Evolutionary conservation across 2,888 invertebrate genomes (phyloP).

Genomic region (Lycophotia porphyrea): DNA sequence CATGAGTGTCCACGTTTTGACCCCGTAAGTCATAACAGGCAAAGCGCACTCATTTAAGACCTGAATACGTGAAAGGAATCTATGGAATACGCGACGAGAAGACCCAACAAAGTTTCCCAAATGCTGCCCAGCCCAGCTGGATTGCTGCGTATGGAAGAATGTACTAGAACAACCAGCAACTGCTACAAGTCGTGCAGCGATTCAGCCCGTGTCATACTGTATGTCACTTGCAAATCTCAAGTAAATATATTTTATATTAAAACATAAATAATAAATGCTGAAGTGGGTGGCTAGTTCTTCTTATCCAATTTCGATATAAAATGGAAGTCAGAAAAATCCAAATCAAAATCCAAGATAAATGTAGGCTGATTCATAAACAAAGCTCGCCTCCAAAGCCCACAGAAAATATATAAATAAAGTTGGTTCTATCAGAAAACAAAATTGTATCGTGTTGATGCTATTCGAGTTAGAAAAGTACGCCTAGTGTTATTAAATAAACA

Average conservation of each 20-base stretch:
- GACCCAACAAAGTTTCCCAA: background rate
- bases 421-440: constrained; percentile 43
- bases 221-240: too few relatives aligned
- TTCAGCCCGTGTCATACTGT: too few relatives aligned
- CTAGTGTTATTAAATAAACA: constrained; percentile 22
- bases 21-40: too few relatives aligned
- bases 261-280: background rate
- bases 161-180: too few relatives aligned
- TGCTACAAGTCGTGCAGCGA: too few relatives aligned
- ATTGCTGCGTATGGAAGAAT: too few relatives aligned
- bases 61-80: too few relatives aligned
- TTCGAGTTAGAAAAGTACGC: constrained; percentile 33
- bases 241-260: background rate
- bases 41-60: too few relatives aligned
- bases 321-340: constrained; percentile 9
- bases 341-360: too few relatives aligned
- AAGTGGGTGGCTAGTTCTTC: background rate
- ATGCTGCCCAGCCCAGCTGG: background rate
- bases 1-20: too few relatives aligned
- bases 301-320: constrained; percentile 21
- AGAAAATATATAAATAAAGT: constrained; percentile 52
- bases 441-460: constrained; percentile 47
- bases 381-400: constrained; percentile 33
- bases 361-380: constrained; percentile 50
- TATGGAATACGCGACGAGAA: background rate